A percentile compares a stretch with the other conserved stretches of the same genome.
Conservation (phyloP, 2,888 invertebrate species). For the Monoplex corrugatus region DNA sequence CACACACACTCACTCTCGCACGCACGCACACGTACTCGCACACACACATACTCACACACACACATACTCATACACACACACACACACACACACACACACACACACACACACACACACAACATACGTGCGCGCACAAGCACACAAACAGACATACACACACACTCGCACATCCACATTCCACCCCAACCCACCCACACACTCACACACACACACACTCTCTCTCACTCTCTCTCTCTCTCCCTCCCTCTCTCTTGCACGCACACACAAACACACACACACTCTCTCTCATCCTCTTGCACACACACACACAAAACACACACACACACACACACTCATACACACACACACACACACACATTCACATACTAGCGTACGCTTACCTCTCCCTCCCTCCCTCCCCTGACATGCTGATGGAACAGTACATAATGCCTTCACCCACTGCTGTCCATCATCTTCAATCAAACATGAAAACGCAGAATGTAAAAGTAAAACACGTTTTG, state of each 20-base stretch:
- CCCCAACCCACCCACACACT: background rate
- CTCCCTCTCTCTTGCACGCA: background rate
- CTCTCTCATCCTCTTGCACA: no score
- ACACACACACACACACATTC: no score
- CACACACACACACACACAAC: background rate
- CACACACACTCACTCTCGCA: background rate
- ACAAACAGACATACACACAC: background rate
- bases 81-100: background rate
- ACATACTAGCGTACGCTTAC: no score
- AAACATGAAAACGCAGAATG: no score
- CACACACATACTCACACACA: background rate
- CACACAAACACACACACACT: background rate
- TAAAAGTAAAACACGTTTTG: no score
- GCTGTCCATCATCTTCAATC: no score
- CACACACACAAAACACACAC: no score
- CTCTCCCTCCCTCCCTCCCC: no score
- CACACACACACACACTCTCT: conserved; percentile 10
- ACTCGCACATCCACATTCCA: background rate
- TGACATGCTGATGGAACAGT: no score
- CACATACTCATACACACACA: background rate
- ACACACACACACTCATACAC: no score
- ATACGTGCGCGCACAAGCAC: background rate
- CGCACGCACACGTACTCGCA: background rate
- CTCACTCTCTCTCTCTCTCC: conserved; percentile 27
- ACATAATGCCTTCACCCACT: no score